Evolutionary conservation across 2,888 invertebrate genomes (phyloP).

Genomic region (Tiliacea citrago): DNA sequence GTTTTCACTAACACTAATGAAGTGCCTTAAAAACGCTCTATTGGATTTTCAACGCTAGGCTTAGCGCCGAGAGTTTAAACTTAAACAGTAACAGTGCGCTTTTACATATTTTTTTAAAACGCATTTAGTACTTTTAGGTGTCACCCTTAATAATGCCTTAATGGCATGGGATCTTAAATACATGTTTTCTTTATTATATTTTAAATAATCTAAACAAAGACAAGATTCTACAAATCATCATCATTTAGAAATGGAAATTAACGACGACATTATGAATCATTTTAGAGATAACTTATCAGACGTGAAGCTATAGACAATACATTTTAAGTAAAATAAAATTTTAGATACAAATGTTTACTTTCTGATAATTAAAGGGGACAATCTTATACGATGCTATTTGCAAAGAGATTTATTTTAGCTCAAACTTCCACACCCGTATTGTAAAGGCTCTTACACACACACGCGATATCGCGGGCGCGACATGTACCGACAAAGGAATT

Average conservation of each 20-base stretch:
- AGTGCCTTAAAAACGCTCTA: background rate
- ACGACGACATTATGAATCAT: slow-evolving; percentile 53
- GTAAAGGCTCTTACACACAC: no score
- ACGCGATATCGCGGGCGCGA: no score
- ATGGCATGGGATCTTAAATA: background rate
- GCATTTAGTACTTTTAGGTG: background rate
- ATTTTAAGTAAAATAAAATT: slow-evolving; percentile 32
- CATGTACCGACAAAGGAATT: no score
- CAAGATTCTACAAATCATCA: background rate
- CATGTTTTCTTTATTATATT: background rate
- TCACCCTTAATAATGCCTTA: background rate
- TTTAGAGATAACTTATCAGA: slow-evolving; percentile 55
- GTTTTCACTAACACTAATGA: background rate
- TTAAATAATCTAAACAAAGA: background rate
- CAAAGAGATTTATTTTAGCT: slow-evolving; percentile 12
- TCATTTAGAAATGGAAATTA: slow-evolving; percentile 56
- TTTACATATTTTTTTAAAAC: no score
- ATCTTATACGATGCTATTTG: slow-evolving; percentile 12
- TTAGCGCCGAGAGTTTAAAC: background rate
- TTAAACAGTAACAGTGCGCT: background rate
- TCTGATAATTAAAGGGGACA: slow-evolving; percentile 4
- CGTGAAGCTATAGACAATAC: slow-evolving; percentile 39
- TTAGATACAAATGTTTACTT: slow-evolving; percentile 19
- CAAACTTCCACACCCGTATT: background rate
- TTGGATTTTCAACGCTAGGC: background rate